Base-by-base conservation (phyloP, 2,888 invertebrate genomes). In the Steinernema carpocapsae region DNA sequence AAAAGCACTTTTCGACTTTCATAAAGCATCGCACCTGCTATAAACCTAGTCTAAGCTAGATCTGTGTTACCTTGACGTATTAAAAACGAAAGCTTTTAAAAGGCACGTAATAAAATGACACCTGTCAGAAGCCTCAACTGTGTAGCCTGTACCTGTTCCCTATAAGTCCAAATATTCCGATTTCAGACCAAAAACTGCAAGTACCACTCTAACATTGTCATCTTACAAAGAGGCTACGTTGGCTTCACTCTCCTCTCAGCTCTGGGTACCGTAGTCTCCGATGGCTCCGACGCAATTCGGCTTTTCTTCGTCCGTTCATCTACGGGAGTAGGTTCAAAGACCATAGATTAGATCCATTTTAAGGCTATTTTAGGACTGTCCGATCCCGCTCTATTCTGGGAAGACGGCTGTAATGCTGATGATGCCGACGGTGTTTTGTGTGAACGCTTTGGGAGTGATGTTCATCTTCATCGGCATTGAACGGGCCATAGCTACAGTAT, bases 391-490 rank as follows among this genome's bases (percentile, higher is more conserved):
- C 17, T 37, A 32, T 32, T 17, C 64, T 32, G 64, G 64, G 17
- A 29, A 32, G 32, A 29, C 19, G 3, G 64, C 64, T 29, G 64
- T 7, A 29, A 29, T 64, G 2, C 32, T 64, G 1, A 64, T 32
- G 64, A 64, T 64, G 32, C 64, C 64, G 1, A 4, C 14, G 37
- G 32, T 32, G 12, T 29, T 64, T 19, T 32, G 64, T 32, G 64
- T 64, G 1, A 64, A 64, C 64, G 64, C 64, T 1, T 32, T 64
- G 7, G 64, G 64, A 26, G 29, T 32, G 6, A 64, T 29, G 14
- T 37, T 64, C 32, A 32, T 37, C 64, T 64, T 29, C n/a, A 14
- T 64, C 37, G 64, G 64, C 14, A 14, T 64, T 3, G 64, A 64
- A 37, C 29, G 64, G 17, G 3, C 64, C 17, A 37, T 64, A 4